Evolutionary conservation across 2,888 invertebrate genomes (phyloP).

Genomic region (Conchocele bisecta): DNA sequence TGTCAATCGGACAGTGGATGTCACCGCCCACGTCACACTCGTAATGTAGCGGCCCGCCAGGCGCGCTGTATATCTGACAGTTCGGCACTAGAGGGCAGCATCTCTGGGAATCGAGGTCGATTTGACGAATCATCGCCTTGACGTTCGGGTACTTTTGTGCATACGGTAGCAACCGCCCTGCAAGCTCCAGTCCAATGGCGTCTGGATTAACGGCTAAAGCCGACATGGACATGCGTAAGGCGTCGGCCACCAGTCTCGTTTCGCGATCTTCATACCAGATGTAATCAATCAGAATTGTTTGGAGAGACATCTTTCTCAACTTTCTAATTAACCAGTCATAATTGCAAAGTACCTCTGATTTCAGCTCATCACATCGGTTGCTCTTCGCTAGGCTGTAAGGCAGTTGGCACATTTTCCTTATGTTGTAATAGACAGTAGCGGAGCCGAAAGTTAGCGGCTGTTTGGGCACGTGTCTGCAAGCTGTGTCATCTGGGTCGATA

Average conservation of each 20-base stretch:
- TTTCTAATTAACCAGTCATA: conserved; percentile 98
- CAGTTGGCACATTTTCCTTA: conserved; percentile 76
- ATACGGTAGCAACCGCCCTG: conserved; percentile 93
- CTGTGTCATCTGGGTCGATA: conserved; percentile 57
- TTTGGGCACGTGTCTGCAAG: conserved; percentile 73
- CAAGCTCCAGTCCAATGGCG: conserved; percentile 96
- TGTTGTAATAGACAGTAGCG: conserved; percentile 70
- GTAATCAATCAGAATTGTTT: conserved; percentile 96
- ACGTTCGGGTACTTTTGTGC: conserved; percentile 58
- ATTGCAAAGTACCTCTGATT: conserved; percentile 95
- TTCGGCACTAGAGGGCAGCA: conserved; percentile 75
- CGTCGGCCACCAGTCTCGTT: conserved; percentile 95
- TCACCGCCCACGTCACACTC: conserved; percentile 71
- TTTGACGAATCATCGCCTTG: conserved; percentile 69
- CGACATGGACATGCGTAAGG: conserved; percentile 94
- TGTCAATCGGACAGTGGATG: conserved; percentile 64
- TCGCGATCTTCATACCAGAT: conserved; percentile 85
- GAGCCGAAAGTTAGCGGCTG: conserved; percentile 73
- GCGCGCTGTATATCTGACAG: conserved; percentile 75
- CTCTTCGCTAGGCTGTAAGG: conserved; percentile 72
- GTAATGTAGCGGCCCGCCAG: conserved; percentile 78
- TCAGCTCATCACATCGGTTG: conserved; percentile 90
- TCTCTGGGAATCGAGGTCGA: conserved; percentile 69
- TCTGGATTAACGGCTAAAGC: conserved; percentile 94
- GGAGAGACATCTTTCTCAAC: conserved; percentile 95